Evolutionary conservation across 2,888 invertebrate species (phyloP).

Genomic region (Philopedon plagiatum): DNA sequence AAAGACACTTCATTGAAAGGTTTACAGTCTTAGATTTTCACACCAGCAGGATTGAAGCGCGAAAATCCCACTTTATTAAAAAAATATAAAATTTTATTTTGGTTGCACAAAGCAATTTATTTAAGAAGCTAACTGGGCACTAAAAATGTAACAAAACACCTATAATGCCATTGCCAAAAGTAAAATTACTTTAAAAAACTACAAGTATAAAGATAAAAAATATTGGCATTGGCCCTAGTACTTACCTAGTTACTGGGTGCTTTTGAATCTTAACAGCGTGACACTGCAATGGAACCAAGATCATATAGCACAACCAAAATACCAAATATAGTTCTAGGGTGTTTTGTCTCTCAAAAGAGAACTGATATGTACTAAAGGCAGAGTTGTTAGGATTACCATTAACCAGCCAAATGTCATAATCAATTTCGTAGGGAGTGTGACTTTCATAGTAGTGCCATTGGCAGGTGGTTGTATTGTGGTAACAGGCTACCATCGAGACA

Average conservation of each 20-base stretch:
- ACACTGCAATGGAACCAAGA: constrained; percentile 88
- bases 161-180: too few species aligned
- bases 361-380: constrained; percentile 92
- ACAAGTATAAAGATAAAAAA: too few species aligned
- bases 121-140: too few species aligned
- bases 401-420: constrained; percentile 96
- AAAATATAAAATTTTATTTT: too few species aligned
- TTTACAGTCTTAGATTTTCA: too few species aligned
- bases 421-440: constrained; percentile 68
- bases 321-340: constrained; percentile 91
- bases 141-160: too few species aligned
- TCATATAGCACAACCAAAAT: constrained; percentile 88
- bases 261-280: constrained; percentile 91
- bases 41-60: too few species aligned
- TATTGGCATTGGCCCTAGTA: too few species aligned
- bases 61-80: too few species aligned
- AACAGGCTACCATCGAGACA: constrained; percentile 94
- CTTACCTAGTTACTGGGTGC: constrained; percentile 86
- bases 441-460: constrained; percentile 86
- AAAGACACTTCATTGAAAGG: too few species aligned
- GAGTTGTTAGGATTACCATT: constrained; percentile 95
- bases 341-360: constrained; percentile 94
- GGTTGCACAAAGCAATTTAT: too few species aligned
- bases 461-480: constrained; percentile 84
- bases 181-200: too few species aligned